Base-by-base conservation (phyloP, 92 coral and sea anemone species). In the Heteractis magnifica region DNA sequence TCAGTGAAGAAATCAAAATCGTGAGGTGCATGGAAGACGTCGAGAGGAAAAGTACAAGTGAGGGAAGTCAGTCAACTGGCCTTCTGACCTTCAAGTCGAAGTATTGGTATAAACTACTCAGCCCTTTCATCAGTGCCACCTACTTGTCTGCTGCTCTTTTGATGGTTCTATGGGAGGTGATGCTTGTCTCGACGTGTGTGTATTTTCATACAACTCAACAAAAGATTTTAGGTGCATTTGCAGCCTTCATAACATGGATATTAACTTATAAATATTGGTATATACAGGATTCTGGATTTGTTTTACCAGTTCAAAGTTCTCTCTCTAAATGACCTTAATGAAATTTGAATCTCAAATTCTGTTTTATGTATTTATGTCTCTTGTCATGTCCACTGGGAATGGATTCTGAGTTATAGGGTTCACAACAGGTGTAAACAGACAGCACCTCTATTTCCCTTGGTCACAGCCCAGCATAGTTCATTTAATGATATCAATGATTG, bases 1-100 rank as follows among this genome's bases (percentile, higher is more conserved):
- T 97, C 71, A 88, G 92, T 10, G 98, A 97, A 86, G 99, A 97
- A 76, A 82, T 97, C 16, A 94, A 92, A 51, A 88, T 86, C 19
- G 87, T 92, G 71, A 86, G 85, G 53, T 70, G 23, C 56, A 76
- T 85, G 77, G 81, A 85, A 71, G 74, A 75, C 13, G 44, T 75
- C n/a, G 72, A 59, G 1, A 68, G 56, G 51, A 81, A 51, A 51
- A 79, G 64, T 51, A 41, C 23, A 73, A 64, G 15, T 19, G 77
- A 60, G 10, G 51, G 55, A 15, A 60, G 15, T 34, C 72, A 80
- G 55, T 62, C 75, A 18, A 76, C 56, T 59, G 79, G 56, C n/a
- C 20, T 53, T 8, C 49, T 72, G 77, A 79, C 79, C 56, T 78
- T 85, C 72, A 65, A 18, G 11, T 59, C 70, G 9, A 59, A 82